These are phyloP conservation scores for Onychomys leucogaster DNA, from an alignment of 2,797 vertebrate genomes.

Conservation along the genomic window DNA sequence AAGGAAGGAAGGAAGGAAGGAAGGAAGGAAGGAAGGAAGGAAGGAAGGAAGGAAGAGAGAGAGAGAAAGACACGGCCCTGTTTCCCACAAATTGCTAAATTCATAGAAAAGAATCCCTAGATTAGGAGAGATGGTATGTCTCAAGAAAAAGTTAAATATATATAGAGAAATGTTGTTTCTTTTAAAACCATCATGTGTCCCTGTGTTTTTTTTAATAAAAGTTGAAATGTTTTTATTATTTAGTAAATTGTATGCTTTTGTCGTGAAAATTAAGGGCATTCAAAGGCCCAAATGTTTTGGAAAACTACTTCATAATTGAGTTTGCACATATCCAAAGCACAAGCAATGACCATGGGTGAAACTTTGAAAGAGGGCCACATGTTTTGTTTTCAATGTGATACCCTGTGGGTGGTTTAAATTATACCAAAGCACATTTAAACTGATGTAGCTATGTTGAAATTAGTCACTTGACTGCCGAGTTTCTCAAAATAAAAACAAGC, in stretches of 20 bases:
- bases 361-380: slow-evolving; percentile 55
- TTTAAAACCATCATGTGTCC: not conserved
- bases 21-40: no score
- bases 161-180: not conserved
- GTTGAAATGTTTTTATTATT: not conserved
- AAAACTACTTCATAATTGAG: slow-evolving; percentile 47
- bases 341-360: slow-evolving; percentile 23
- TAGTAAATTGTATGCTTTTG: not conserved
- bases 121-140: not conserved
- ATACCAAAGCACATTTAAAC: slow-evolving; percentile 80
- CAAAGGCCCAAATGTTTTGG: not conserved
- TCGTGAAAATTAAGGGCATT: slow-evolving; percentile 50
- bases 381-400: slow-evolving; percentile 81
- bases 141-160: not conserved
- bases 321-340: slow-evolving; percentile 28
- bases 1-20: not conserved
- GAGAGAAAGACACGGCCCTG: not conserved
- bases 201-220: slow-evolving; percentile 11
- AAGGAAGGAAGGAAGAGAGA: not conserved
- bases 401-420: slow-evolving; percentile 78
- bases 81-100: not conserved
- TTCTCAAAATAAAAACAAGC: slow-evolving; percentile 48
- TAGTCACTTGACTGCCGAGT: slow-evolving; percentile 50
- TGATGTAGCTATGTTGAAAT: slow-evolving; percentile 50
- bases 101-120: not conserved